Base-by-base conservation (phyloP, 2,888 invertebrate species). In the Monochamus alternatus region DNA sequence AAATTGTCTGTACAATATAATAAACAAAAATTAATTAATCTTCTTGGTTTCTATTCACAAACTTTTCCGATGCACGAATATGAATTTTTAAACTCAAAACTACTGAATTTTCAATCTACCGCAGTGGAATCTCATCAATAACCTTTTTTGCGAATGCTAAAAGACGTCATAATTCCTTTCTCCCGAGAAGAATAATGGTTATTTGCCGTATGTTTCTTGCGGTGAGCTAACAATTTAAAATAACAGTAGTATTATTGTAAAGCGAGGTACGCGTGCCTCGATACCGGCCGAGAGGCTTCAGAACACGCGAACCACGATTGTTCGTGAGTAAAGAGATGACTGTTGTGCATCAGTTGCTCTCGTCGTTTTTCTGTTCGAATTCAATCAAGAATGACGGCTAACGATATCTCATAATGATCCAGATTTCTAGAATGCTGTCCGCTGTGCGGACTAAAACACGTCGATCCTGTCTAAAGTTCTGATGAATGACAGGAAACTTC, bases 231-330 rank as follows among this genome's bases (percentile, higher is more conserved):
- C 76, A 78, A 78, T 79, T 75, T 73, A 63, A 83, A 84, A 81
- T 84, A 85, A 86, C 85, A 85, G 85, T 85, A 85, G 82, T 85
- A 71, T 77, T 81, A 80, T 76, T 76, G 77, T 78, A 75, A 79
- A 80, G 79, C 73, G 80, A 81, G 75, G 81, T 85, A 83, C 86
- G 85, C 86, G 86, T 86, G 86, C 86, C 85, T 78, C 74, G 74
- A 78, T 60, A 32, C 31, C 60, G 69, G 69, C 44, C 60, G 69
- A 81, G 84, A 81, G 77, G 75, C 82, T 81, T 80, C 75, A 80
- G 81, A 84, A 84, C 86, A 85, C 84, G 85, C 85, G 83, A 85
- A 84, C 84, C 85, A 86, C 84, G 85, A 84, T 83, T 81, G 82
- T 83, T 85, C 85, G 85, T 86, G 86, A 86, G 80, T 78, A 80